Percentiles rank a stretch among this genome's conserved stretches.
These are phyloP conservation scores for Elmis aenea DNA, from an alignment of 2,888 invertebrate species.

Conservation along the genomic window DNA sequence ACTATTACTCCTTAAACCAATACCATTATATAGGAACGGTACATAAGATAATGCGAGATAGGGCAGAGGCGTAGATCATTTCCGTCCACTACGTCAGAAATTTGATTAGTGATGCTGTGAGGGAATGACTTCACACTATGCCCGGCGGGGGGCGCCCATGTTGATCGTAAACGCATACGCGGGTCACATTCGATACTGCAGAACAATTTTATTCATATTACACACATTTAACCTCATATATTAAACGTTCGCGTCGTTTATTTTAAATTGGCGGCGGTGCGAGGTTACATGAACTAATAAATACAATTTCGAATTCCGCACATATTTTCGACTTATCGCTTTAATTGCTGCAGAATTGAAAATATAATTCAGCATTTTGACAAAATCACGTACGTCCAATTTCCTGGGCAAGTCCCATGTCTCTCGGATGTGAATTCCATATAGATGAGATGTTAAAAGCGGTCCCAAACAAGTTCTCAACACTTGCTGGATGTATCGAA, in stretches of 20 bases:
- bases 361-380: conserved; percentile 9
- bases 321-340: too few relatives aligned
- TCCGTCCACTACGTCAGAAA: conserved; percentile 12
- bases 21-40: too few relatives aligned
- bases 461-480: neutral
- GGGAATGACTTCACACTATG: conserved; percentile 14
- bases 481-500: too few relatives aligned
- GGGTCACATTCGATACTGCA: too few relatives aligned
- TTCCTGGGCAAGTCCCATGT: conserved; percentile 10
- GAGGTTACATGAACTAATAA: too few relatives aligned
- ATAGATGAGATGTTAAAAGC: conserved; percentile 5
- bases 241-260: too few relatives aligned
- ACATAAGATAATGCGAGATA: neutral
- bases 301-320: too few relatives aligned
- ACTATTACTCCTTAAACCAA: too few relatives aligned
- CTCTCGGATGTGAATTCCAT: conserved; percentile 9
- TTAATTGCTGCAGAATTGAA: conserved; percentile 10
- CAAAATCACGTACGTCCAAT: conserved; percentile 11
- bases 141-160: conserved; percentile 5
- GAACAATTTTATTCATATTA: too few relatives aligned
- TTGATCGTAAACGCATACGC: conserved; percentile 5
- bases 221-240: too few relatives aligned
- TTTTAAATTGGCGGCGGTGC: too few relatives aligned
- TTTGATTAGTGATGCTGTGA: conserved; percentile 14
- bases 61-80: conserved; percentile 7